Percentiles rank a stretch among this genome's conserved stretches.
Evolutionary conservation across 2,888 invertebrate genomes (phyloP).

Genomic region (Drosophila eohydei): DNA sequence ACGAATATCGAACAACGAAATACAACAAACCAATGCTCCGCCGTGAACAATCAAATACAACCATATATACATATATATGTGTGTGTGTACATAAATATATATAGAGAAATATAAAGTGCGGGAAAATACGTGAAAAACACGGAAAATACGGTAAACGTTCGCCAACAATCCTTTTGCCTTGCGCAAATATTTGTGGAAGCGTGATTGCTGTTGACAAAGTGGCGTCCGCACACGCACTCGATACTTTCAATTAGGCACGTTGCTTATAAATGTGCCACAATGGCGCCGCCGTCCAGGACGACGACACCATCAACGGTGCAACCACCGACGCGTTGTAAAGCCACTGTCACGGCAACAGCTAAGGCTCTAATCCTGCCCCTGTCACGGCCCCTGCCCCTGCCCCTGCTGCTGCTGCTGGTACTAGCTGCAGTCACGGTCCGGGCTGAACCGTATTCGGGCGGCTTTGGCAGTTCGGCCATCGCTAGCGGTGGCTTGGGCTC

Average conservation of each 20-base stretch:
- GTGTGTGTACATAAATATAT: not conserved
- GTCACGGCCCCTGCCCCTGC: conserved; percentile 1
- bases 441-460: conserved; percentile 83
- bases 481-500: conserved; percentile 77
- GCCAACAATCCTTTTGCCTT: conserved; percentile 64
- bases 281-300: conserved; percentile 76
- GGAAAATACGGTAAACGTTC: conserved; percentile 6
- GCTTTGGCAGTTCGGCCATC: conserved; percentile 74
- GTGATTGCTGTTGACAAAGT: conserved; percentile 80
- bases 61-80: not conserved
- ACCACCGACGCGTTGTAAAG: conserved; percentile 77
- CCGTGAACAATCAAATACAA: conserved; percentile 3
- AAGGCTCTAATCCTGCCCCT: conserved; percentile 33
- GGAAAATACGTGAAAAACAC: conserved; percentile 12
- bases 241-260: conserved; percentile 74
- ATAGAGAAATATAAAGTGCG: conserved; percentile 21
- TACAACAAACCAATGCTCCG: conserved; percentile 18
- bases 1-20: conserved; percentile 34
- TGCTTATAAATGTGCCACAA: conserved; percentile 80
- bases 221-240: conserved; percentile 70
- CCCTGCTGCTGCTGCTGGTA: conserved; percentile 29
- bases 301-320: conserved; percentile 59
- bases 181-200: conserved; percentile 69
- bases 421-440: conserved; percentile 26
- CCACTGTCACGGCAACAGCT: conserved; percentile 32